Percentiles rank a stretch among this genome's conserved stretches.
Evolutionary conservation across 2,113 vertebrate species (phyloP).

Genomic region (Synodontis membranacea): DNA sequence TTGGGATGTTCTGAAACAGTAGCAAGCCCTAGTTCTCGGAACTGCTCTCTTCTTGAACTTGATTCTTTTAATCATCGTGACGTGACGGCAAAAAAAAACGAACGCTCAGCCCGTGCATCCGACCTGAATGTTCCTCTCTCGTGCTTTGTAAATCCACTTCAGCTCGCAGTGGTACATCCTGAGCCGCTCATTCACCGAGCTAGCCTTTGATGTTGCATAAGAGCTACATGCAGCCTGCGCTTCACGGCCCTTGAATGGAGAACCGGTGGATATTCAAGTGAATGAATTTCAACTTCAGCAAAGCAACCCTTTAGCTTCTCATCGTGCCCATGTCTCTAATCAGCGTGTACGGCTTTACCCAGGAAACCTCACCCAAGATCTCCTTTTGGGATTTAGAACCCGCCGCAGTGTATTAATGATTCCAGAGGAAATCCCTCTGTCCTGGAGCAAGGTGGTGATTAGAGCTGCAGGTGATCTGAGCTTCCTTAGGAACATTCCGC

Average conservation of each 20-base stretch:
- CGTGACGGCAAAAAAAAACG: not conserved
- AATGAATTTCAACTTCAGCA: slow-evolving; percentile 6
- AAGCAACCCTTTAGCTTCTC: not conserved
- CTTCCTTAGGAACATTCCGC: not conserved
- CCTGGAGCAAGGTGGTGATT: slow-evolving; percentile 14
- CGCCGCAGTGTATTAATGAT: not conserved
- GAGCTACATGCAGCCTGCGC: not conserved
- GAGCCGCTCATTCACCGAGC: not conserved
- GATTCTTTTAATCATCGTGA: not conserved
- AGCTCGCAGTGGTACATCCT: not conserved
- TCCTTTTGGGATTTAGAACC: slow-evolving; percentile 20
- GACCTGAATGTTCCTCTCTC: not conserved
- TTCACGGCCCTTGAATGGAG: slow-evolving; percentile 15
- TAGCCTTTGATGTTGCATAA: slow-evolving; percentile 13
- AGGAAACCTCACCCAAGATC: not conserved
- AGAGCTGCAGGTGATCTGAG: slow-evolving; percentile 20
- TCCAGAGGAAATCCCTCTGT: slow-evolving; percentile 20
- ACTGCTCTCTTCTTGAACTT: slow-evolving; percentile 10
- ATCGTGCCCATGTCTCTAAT: not conserved
- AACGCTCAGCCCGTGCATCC: not conserved
- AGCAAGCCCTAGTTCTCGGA: not conserved
- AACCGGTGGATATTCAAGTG: not conserved
- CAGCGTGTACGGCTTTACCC: not conserved
- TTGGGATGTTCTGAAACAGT: not conserved
- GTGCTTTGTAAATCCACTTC: slow-evolving; percentile 23